phyloP scores from a whole-genome alignment of 2,113 vertebrate species.

The Ciconia stormi region DNA sequence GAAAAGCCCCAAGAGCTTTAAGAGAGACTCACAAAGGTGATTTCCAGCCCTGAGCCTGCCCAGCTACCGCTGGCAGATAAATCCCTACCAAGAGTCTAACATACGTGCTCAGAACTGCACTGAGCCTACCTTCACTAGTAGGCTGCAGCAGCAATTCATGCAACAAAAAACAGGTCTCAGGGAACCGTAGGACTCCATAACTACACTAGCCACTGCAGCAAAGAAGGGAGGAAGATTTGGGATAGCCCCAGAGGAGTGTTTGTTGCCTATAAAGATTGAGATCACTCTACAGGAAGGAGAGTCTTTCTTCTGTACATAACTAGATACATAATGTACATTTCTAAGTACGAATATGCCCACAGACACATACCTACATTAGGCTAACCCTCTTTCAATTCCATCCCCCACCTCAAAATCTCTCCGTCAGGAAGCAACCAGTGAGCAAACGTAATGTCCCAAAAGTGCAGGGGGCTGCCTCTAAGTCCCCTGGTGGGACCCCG shows the following conservation, averaged over 20 bases:
- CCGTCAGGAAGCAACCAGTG: neutral
- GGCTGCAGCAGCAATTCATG: neutral
- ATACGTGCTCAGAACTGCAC: accelerated
- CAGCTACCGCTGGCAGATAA: neutral
- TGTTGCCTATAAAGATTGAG: neutral
- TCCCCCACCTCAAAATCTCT: neutral
- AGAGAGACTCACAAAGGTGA: neutral
- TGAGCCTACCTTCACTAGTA: neutral
- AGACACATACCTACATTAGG: neutral
- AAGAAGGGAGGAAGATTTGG: neutral
- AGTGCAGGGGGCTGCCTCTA: neutral
- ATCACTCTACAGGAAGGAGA: neutral
- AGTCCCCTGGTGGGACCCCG: accelerated
- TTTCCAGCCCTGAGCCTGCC: neutral
- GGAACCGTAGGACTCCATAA: neutral
- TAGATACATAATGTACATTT: neutral
- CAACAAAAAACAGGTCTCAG: neutral
- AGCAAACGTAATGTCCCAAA: accelerated
- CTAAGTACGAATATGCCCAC: neutral
- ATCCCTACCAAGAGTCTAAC: neutral
- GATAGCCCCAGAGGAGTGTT: neutral
- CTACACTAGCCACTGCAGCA: neutral
- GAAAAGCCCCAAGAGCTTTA: neutral
- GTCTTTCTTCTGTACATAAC: neutral
- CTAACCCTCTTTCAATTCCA: neutral